Base-by-base conservation (phyloP, 2,888 invertebrate genomes). In the Allacma fusca region DNA sequence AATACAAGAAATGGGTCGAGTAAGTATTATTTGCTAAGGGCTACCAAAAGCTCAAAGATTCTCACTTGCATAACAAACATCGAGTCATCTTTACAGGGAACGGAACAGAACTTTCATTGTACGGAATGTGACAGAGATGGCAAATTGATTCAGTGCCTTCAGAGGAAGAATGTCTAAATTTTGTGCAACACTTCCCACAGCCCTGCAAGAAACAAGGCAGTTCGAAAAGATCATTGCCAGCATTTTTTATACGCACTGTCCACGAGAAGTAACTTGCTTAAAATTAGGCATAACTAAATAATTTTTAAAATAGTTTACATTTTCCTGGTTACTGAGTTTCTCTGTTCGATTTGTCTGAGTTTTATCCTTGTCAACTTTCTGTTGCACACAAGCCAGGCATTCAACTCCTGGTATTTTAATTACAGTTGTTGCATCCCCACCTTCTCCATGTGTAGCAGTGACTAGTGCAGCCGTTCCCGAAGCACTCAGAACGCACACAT, bases 401-500 rank as follows among this genome's bases (percentile, higher is more conserved):
- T 74, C 74, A 50, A 44, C 13, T 26, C 43, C 26, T 26, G 65
- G 43, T 16, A 43, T n/a, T 74, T 43, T 74, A 12, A 65, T 65
- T 16, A 23, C 73, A 40, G 34, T 65, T 21, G 65, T 62, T 29
- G 40, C 26, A 29, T 79, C 79, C 21, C 13, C 19, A 28, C 2
- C 64, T 1, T 79, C 79, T 23, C 26, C 28, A 28, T 21, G 84
- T 82, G 89, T 59, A 83, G 85, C 70, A 28, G 72, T 87, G 1
- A 89, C 86, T 23, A 95, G 91, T 0, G 96, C 97, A 0, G 97
- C 98, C 0, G 98, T 98, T 0, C 98, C 98, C 24, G 92, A 93
- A 0, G 96, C 97, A 71, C 96, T 97, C 44, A 98, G 87, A 0
- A 98, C 93, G 86, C 97, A 97, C 0, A 98, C 94, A 84, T 98